Evolutionary conservation across 2,113 vertebrate genomes (phyloP).

Genomic region (Heptranchias perlo): DNA sequence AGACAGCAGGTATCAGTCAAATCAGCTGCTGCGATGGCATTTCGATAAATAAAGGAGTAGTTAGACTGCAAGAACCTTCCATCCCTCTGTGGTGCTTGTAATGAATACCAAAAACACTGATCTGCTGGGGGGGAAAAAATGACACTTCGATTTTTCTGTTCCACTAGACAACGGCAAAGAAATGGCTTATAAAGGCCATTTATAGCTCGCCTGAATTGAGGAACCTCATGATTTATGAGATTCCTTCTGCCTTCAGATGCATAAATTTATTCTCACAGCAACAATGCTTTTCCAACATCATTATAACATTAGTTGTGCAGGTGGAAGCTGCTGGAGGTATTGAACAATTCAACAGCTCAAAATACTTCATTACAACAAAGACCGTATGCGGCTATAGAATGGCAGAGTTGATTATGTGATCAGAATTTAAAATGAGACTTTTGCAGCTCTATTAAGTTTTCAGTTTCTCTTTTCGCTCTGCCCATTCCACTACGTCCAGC

Average conservation of each 20-base stretch:
- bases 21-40: neutral
- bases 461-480: neutral
- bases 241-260: neutral
- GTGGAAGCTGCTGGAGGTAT: neutral
- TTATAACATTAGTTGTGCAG: no score
- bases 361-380: conserved; percentile 12
- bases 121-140: neutral
- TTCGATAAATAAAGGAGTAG: neutral
- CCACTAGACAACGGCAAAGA: neutral
- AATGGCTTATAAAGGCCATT: neutral
- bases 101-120: conserved; percentile 31
- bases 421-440: conserved; percentile 10
- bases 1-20: conserved; percentile 41
- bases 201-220: neutral
- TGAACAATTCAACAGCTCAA: conserved; percentile 2
- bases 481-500: neutral
- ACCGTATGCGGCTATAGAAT: neutral
- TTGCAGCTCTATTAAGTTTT: neutral
- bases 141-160: neutral
- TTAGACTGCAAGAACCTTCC: neutral
- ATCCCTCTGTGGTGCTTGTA: neutral
- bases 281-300: neutral
- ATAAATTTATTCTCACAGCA: conserved; percentile 17
- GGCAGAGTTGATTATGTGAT: neutral
- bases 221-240: neutral